Evolutionary conservation across 2,113 vertebrate species (phyloP).

Genomic region (Channa maculata): DNA sequence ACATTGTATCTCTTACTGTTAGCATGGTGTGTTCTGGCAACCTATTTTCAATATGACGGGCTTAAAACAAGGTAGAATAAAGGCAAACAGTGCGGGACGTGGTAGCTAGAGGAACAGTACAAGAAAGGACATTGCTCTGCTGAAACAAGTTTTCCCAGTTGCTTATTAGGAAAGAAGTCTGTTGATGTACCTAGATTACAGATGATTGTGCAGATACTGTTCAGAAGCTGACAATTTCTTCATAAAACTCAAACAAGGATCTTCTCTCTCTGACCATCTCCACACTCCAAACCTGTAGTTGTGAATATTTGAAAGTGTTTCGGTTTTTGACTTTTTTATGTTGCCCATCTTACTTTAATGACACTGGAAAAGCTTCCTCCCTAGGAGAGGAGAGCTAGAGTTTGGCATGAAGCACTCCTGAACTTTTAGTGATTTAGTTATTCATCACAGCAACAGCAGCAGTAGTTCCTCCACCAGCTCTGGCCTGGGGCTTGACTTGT

Average conservation of each 20-base stretch:
- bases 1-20: too few relatives aligned
- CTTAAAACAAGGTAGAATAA: too few relatives aligned
- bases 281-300: constrained; percentile 12
- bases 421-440: constrained; percentile 25
- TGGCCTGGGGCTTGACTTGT: too few relatives aligned
- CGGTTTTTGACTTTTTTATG: constrained; percentile 56
- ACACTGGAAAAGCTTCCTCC: constrained; percentile 13
- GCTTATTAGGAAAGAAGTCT: constrained; percentile 1
- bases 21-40: too few relatives aligned
- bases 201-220: constrained; percentile 7
- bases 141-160: constrained; percentile 5
- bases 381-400: neutral
- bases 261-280: constrained; percentile 6
- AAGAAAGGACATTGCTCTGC: too few relatives aligned
- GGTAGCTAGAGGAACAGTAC: too few relatives aligned
- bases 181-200: neutral
- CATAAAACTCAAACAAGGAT: constrained; percentile 31
- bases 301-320: constrained; percentile 72
- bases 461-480: neutral
- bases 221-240: constrained; percentile 33
- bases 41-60: too few relatives aligned
- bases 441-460: constrained; percentile 32
- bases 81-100: too few relatives aligned
- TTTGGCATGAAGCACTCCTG: constrained; percentile 26
- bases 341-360: constrained; percentile 62